Percentiles rank a stretch among this genome's conserved stretches.
Conservation (phyloP, 64 coral and sea anemone genomes). For the Stichodactyla helianthus region DNA sequence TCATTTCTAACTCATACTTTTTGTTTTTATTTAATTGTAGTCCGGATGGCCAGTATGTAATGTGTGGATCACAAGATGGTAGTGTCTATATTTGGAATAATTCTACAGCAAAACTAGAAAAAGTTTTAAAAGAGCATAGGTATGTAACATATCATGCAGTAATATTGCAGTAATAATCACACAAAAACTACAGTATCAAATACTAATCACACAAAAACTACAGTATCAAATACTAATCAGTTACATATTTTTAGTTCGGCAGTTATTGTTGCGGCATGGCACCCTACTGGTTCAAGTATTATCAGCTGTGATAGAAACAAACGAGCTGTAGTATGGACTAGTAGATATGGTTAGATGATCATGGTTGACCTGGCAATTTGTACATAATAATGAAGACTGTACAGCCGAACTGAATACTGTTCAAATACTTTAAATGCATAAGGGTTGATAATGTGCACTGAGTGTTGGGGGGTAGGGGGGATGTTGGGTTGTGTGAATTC, state of each 20-base stretch:
- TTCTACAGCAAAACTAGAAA: constrained; percentile 81
- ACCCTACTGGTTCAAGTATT: constrained; percentile 77
- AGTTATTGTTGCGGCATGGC: constrained; percentile 89
- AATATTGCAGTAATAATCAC: too few species aligned
- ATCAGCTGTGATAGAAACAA: constrained; percentile 96
- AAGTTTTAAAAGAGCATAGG: constrained; percentile 90
- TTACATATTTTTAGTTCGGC: constrained; percentile 52
- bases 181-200: not conserved
- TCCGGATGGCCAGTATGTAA: constrained; percentile 87
- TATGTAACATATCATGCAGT: not conserved
- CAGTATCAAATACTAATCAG: not conserved
- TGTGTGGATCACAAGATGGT: constrained; percentile 93
- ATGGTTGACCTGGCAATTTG: not conserved
- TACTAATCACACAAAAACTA: not conserved
- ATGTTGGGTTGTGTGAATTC: too few species aligned
- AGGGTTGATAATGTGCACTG: too few species aligned
- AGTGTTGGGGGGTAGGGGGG: too few species aligned
- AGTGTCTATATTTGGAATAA: constrained; percentile 91
- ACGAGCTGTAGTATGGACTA: constrained; percentile 82
- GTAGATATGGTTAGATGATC: constrained; percentile 31
- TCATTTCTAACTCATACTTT: not conserved
- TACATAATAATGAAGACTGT: not conserved
- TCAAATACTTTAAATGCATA: not conserved
- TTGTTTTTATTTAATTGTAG: constrained; percentile 27
- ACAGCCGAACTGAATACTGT: not conserved